These are phyloP conservation scores for Nymphicus hollandicus DNA, from an alignment of 2,113 vertebrate species.

Conservation along the genomic window DNA sequence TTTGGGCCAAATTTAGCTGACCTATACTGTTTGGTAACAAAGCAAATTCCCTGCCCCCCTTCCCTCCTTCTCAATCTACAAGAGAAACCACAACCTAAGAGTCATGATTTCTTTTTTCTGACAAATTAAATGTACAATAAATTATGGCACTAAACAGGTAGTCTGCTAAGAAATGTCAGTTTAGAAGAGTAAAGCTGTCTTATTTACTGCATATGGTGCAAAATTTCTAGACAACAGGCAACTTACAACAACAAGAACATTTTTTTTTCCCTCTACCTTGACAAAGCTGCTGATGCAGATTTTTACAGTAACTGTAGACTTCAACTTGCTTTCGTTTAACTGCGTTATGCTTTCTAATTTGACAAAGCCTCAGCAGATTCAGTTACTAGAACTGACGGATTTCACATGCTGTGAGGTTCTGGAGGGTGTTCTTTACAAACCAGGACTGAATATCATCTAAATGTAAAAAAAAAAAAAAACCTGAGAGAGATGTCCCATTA, in stretches of 20 bases:
- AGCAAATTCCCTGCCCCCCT: neutral
- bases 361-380: neutral
- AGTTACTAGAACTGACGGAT: neutral
- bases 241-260: neutral
- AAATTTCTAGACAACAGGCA: neutral
- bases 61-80: neutral
- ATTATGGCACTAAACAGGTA: neutral
- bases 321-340: neutral
- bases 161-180: neutral
- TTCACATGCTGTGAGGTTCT: slow-evolving; percentile 11
- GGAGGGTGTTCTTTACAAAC: neutral
- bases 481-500: neutral
- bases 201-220: neutral
- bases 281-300: neutral
- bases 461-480: neutral
- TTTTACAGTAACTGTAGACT: neutral
- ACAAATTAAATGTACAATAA: neutral
- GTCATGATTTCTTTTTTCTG: neutral
- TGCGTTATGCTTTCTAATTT: neutral
- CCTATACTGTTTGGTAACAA: neutral
- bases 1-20: slow-evolving; percentile 43
- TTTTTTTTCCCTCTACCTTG: neutral
- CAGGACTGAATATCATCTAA: neutral
- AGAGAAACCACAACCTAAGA: neutral
- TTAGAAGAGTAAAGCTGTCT: neutral